These are phyloP conservation scores for Microctonus brassicae DNA, from an alignment of 2,888 invertebrate genomes.

Conservation along the genomic window DNA sequence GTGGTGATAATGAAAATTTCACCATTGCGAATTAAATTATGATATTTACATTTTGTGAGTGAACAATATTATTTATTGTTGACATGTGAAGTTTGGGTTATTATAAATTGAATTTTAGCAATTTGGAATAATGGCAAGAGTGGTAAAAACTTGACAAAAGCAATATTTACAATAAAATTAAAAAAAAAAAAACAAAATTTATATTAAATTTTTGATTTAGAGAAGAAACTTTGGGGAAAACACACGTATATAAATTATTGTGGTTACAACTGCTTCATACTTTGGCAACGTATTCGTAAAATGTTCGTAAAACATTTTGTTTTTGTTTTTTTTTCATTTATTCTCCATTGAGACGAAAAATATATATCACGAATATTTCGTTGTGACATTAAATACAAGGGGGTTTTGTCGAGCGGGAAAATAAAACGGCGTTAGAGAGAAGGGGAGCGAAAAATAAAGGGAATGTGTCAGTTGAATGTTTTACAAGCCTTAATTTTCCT, in stretches of 20 bases:
- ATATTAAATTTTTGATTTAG: background rate
- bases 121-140: background rate
- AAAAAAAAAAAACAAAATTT: background rate
- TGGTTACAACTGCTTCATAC: background rate
- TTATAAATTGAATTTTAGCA: background rate
- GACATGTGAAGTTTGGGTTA: background rate
- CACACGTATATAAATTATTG: background rate
- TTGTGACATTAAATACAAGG: constrained; percentile 42
- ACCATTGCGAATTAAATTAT: background rate
- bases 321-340: background rate
- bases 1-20: background rate
- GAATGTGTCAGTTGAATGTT: constrained; percentile 63
- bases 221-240: background rate
- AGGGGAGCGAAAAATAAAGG: constrained; percentile 41
- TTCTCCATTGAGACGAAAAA: background rate
- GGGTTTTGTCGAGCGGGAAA: constrained; percentile 5
- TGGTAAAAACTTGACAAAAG: background rate
- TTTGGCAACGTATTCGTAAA: constrained; percentile 20
- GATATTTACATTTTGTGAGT: background rate
- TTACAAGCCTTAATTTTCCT: constrained; percentile 68
- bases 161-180: background rate
- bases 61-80: background rate
- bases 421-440: background rate
- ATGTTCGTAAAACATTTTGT: constrained; percentile 20
- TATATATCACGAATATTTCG: constrained; percentile 24